Base-by-base conservation (phyloP, 2,888 invertebrate genomes). In the Macrosoma leucophasiata region DNA sequence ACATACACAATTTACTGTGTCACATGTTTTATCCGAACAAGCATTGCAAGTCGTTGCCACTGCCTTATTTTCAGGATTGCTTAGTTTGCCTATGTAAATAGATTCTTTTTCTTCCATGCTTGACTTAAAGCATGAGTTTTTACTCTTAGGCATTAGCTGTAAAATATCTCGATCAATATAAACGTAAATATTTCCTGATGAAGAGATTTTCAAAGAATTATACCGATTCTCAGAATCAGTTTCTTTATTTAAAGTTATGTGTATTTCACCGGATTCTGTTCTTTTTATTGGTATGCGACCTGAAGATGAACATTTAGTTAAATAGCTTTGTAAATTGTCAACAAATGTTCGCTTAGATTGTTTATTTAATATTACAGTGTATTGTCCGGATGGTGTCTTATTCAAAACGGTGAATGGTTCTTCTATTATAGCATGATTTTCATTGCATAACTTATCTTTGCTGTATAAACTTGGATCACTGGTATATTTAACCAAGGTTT, bases 151-250 rank as follows among this genome's bases (percentile, higher is more conserved):
- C n/a, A n/a, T n/a, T n/a, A n/a, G n/a, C n/a, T n/a, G n/a, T n/a
- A n/a, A n/a, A n/a, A n/a, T n/a, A n/a, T n/a, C n/a, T 68, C 55
- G 34, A 70, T 56, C 11, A 69, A 45, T 9, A 55, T 37, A 9
- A n/a, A 71, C 43, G 33, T 57, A 67, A 42, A 76, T 58, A 41
- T 65, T 70, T 11, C 71, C 72, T 1, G 74, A 72, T 6, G 56
- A 37, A 17, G 68, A 62, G 3, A 74, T 60, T 52, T 66, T 74
- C 11, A 78, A 46, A 12, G 60, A 57, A 18, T 60, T 64, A 39
- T 55, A 54, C 24, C 52, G 41, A 11, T 33, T 46, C 15, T 49
- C 52, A 4, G 18, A 30, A 15, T 54, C 39, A 2, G 37, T 33
- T 8, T 56, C 43, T n/a, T 30, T 46, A 35, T 57, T 56, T 18